A percentile compares a stretch with the other conserved stretches of the same genome.
Evolutionary conservation across 2,113 vertebrate genomes (phyloP).

Genomic region (Cochlearius cochlearius): DNA sequence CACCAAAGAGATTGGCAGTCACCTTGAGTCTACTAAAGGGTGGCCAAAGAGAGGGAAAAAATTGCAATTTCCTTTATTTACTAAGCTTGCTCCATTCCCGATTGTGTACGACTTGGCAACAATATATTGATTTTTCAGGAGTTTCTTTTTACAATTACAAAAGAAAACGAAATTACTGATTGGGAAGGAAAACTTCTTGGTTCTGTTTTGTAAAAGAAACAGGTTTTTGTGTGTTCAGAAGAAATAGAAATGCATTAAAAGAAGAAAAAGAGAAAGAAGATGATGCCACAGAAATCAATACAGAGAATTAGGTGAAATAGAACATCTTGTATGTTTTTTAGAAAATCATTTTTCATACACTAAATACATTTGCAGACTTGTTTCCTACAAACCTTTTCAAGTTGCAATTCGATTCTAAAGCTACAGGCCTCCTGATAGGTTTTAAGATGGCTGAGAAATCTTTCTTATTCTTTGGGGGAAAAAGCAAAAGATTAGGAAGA

Average conservation of each 20-base stretch:
- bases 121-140: conserved; percentile 60
- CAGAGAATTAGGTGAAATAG: conserved; percentile 31
- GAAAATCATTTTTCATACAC: conserved; percentile 38
- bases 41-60: conserved; percentile 24
- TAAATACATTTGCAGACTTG: conserved; percentile 32
- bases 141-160: conserved; percentile 61
- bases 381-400: neutral
- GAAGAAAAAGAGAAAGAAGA: conserved; percentile 18
- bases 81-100: conserved; percentile 21
- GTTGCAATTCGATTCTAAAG: neutral
- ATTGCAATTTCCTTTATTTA: conserved; percentile 67
- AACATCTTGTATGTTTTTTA: conserved; percentile 29
- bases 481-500: neutral
- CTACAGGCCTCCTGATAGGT: neutral
- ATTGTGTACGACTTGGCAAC: conserved; percentile 31
- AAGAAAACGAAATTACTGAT: conserved; percentile 64
- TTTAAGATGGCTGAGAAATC: neutral
- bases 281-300: conserved; percentile 47
- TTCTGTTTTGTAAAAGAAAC: conserved; percentile 44
- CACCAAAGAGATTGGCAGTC: neutral
- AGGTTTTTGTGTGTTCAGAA: neutral
- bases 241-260: conserved; percentile 53
- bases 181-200: conserved; percentile 44
- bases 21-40: conserved; percentile 22
- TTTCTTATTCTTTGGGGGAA: neutral